Conservation (phyloP, 1,140 invertebrate species). For the Mizuhopecten yessoensis region DNA sequence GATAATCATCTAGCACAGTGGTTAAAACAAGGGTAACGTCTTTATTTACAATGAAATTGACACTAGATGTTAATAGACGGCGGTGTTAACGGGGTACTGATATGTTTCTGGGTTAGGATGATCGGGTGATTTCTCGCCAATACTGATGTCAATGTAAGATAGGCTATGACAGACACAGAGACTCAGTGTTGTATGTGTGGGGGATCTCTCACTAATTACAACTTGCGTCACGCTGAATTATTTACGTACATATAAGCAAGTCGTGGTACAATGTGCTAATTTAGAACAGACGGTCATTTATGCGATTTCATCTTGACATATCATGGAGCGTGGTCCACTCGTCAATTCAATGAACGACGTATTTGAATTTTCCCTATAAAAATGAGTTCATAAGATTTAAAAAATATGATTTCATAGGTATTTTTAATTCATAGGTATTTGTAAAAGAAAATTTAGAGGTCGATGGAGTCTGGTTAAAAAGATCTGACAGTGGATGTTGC, state of each 20-base stretch:
- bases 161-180: not conserved
- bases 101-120: not conserved
- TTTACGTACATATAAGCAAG: conserved; percentile 28
- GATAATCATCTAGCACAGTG: conserved; percentile 7
- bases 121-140: not conserved
- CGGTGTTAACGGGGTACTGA: not conserved
- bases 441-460: no score
- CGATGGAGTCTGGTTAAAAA: no score
- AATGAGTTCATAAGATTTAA: no score
- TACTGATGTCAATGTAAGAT: not conserved
- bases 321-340: no score
- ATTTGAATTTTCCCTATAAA: no score
- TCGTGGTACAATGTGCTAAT: not conserved
- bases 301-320: no score
- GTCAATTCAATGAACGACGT: no score
- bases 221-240: conserved; percentile 24
- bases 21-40: conserved; percentile 33
- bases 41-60: conserved; percentile 35
- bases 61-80: not conserved
- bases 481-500: no score
- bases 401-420: no score
- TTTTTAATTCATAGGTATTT: no score
- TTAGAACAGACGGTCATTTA: not conserved
- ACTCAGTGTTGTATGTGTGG: not conserved
- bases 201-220: not conserved